These are phyloP conservation scores for Heteractis magnifica DNA, from an alignment of 92 coral and sea anemone genomes.

Conservation along the genomic window DNA sequence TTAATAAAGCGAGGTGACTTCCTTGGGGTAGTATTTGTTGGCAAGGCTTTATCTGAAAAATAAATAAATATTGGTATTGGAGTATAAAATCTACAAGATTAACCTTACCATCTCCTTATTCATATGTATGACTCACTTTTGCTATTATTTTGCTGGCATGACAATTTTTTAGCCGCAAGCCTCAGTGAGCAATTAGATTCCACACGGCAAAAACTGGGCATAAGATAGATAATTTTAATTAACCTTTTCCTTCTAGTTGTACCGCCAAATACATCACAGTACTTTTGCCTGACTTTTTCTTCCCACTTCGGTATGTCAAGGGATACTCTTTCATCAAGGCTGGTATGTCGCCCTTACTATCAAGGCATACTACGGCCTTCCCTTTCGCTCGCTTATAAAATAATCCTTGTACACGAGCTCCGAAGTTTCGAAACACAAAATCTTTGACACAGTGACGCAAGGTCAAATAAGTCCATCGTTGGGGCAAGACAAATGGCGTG, in stretches of 20 bases:
- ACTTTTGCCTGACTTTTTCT: background rate
- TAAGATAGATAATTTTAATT: background rate
- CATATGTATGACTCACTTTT: background rate
- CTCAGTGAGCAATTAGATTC: background rate
- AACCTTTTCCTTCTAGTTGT: background rate
- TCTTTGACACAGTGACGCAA: background rate
- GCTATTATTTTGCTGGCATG: too few species aligned
- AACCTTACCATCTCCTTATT: background rate
- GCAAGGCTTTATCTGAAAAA: background rate
- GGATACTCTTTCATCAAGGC: background rate
- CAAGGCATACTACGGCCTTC: background rate
- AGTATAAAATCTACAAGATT: too few species aligned
- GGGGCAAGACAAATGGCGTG: conserved; percentile 36
- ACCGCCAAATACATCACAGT: background rate
- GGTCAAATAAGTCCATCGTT: conserved; percentile 32
- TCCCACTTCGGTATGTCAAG: background rate
- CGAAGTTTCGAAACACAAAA: background rate
- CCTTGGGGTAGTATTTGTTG: conserved; percentile 4
- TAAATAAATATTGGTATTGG: too few species aligned
- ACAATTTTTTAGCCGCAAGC: too few species aligned
- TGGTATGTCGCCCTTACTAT: background rate
- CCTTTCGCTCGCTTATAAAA: background rate
- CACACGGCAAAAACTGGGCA: background rate
- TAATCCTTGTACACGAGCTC: background rate
- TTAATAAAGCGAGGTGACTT: conserved; percentile 22